phyloP scores from a whole-genome alignment of 2,113 vertebrate genomes.

The Misgurnus anguillicaudatus region DNA sequence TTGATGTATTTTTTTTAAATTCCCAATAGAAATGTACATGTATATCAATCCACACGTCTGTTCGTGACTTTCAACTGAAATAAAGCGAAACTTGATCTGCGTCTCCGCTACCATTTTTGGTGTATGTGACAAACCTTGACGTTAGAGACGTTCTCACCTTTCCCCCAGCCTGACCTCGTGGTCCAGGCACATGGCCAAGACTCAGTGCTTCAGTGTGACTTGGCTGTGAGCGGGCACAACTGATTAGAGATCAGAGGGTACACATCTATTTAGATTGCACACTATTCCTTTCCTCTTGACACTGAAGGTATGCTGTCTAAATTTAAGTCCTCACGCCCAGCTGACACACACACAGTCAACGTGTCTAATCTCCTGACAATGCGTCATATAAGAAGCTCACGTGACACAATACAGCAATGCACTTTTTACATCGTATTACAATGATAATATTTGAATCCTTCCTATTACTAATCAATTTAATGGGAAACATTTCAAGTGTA shows the following conservation, averaged over 20 bases:
- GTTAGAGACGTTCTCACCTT: conserved; percentile 60
- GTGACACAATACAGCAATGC: neutral
- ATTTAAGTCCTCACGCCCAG: conserved; percentile 62
- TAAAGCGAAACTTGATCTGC: conserved; percentile 50
- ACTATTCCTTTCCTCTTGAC: conserved; percentile 60
- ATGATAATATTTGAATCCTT: neutral
- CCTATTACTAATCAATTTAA: too few species aligned
- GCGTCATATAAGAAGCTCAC: conserved; percentile 62
- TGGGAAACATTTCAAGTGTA: too few species aligned
- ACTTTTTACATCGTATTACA: neutral
- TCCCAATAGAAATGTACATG: neutral
- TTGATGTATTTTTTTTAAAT: neutral
- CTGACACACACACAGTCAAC: conserved; percentile 53
- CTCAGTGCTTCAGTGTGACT: conserved; percentile 18
- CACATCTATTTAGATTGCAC: conserved; percentile 54
- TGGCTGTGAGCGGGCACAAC: conserved; percentile 7
- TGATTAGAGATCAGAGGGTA: conserved; percentile 32
- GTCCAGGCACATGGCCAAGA: conserved; percentile 42
- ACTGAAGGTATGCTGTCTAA: conserved; percentile 61
- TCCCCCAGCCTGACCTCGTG: conserved; percentile 44
- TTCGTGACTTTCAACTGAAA: conserved; percentile 39
- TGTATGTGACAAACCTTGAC: conserved; percentile 47
- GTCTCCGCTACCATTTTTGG: conserved; percentile 37
- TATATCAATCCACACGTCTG: neutral
- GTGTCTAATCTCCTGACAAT: conserved; percentile 60